Evolutionary conservation across 2,113 vertebrate species (phyloP), one percentile per base, ranked within the genome.

Genomic region (Phaetusa simplex): DNA sequence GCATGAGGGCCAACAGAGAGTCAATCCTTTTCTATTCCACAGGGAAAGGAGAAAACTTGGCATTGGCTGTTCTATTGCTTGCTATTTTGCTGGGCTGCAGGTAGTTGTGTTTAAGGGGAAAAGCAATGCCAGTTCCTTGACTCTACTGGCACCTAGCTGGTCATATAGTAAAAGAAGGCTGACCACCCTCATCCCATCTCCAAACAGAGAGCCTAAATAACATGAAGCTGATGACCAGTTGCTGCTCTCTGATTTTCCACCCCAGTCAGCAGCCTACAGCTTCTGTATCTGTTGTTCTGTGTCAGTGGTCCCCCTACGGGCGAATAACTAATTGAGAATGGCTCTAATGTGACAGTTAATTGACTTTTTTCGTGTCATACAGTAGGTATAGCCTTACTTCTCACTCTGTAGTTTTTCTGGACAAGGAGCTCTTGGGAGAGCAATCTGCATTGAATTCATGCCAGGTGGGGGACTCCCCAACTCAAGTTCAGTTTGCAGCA

Each of bases 1-100:
- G 42, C 5, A 0, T 2, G 7, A 64, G 29, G 10, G 29, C 30
- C 40, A 36, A 30, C 5, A 38, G 20, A 24, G 19, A 0, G 0
- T 49, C 38, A 14, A 13, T 59, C 15, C 43, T 58, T 29, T 30
- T 47, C 38, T 55, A 1, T 61, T 55, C 21, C 40, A 47, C 11
- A 36, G 30, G 69, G 50, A 64, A 83, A 34, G 53, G 36, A 77
- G n/a, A 50, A 59, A 72, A 34, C 8, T 15, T 14, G 18, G 26
- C 53, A 12, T 29, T 47, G 67, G 19, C 38, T 74, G 1, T 42
- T 59, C 45, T 17, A 14, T 21, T 52, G 47, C n/a, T 58, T 74
- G 64, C 34, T 69, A 2, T 56, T 74, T 78, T 76, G 22, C 53
- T 82, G 47, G 2, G 50, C 14, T 82, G 14, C 14, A 23, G 26